phyloP scores from a whole-genome alignment of 2,797 vertebrate genomes.

The Morus bassanus region DNA sequence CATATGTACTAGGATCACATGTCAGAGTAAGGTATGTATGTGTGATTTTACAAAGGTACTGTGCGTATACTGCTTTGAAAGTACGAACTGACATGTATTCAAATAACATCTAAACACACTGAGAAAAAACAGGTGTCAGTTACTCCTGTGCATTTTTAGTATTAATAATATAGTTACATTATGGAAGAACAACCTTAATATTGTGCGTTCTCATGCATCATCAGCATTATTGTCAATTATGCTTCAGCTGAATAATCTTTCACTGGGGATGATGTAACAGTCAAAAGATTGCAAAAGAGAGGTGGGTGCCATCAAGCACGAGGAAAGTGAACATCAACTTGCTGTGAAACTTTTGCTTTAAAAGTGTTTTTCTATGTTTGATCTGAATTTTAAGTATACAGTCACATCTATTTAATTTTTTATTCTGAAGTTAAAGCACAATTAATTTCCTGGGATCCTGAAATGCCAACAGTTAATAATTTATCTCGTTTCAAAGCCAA shows the following conservation, averaged over 20 bases:
- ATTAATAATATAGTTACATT: not conserved
- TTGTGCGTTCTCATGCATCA: not conserved
- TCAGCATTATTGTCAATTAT: slow-evolving; percentile 1
- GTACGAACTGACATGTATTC: not conserved
- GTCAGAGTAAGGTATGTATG: not conserved
- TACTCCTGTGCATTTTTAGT: not conserved
- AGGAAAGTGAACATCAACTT: not conserved
- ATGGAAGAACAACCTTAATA: not conserved
- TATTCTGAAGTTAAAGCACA: not conserved
- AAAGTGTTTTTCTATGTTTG: not conserved
- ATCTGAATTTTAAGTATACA: not conserved
- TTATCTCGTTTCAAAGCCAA: not conserved
- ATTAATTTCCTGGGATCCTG: not conserved
- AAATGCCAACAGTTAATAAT: not conserved
- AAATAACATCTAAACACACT: not conserved
- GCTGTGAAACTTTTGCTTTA: not conserved
- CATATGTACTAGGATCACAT: not conserved
- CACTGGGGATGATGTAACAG: not conserved
- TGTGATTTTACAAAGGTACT: not conserved
- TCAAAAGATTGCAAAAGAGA: not conserved
- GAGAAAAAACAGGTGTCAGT: not conserved
- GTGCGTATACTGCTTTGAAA: not conserved
- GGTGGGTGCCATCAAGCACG: not conserved
- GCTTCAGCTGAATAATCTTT: slow-evolving; percentile 7
- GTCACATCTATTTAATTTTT: not conserved